A percentile compares a stretch with the other conserved stretches of the same genome.
Evolutionary conservation across 2,888 invertebrate species (phyloP).

Genomic region (Diarsia brunnea): DNA sequence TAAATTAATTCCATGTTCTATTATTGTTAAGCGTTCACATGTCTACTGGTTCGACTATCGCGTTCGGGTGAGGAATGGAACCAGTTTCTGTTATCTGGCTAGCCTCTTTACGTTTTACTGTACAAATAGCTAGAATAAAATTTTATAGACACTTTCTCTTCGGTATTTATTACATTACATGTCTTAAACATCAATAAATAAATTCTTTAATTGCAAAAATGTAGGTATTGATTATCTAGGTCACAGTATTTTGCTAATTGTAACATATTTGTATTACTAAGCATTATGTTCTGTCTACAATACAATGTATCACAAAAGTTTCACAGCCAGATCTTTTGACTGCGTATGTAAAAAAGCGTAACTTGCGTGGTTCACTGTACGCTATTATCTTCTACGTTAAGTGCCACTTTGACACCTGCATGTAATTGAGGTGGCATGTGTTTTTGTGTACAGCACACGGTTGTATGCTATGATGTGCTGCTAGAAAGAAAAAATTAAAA

Average conservation of each 20-base stretch:
- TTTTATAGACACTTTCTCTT: conserved; percentile 39
- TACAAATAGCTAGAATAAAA: conserved; percentile 45
- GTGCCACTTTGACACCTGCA: conserved; percentile 67
- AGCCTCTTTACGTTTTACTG: conserved; percentile 40
- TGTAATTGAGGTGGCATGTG: conserved; percentile 71
- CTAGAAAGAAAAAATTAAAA: conserved; percentile 46
- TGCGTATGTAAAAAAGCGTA: conserved; percentile 39
- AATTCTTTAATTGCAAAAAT: conserved; percentile 31
- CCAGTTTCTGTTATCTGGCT: conserved; percentile 61
- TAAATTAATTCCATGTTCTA: conserved; percentile 21
- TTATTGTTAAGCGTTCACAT: conserved; percentile 78
- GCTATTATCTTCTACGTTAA: conserved; percentile 57
- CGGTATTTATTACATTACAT: conserved; percentile 16
- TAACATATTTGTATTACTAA: conserved; percentile 12
- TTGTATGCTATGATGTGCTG: conserved; percentile 62
- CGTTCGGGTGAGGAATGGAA: conserved; percentile 80
- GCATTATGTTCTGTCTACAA: conserved; percentile 23
- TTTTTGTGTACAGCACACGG: conserved; percentile 71
- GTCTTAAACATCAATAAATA: conserved; percentile 24
- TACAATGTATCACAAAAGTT: conserved; percentile 27
- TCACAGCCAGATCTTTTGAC: conserved; percentile 44
- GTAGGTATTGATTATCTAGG: conserved; percentile 33
- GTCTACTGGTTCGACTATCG: conserved; percentile 87
- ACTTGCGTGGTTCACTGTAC: conserved; percentile 46
- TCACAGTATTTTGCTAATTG: conserved; percentile 30